A percentile compares a stretch with the other conserved stretches of the same genome.
phyloP scores from a whole-genome alignment of 1,140 invertebrate genomes.

The Anthonomus grandis region DNA sequence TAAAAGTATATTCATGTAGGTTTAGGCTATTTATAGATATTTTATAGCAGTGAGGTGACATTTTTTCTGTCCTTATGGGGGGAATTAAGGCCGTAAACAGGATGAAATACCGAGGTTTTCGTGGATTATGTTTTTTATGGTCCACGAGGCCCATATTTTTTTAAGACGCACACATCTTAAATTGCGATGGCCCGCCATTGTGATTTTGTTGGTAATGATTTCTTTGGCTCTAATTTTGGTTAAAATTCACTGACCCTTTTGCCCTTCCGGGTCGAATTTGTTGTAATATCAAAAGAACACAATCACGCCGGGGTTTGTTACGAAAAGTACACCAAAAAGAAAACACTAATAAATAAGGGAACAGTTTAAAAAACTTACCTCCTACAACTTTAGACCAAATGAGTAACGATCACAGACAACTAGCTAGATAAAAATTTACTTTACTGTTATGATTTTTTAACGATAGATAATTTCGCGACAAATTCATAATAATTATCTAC shows the following conservation, averaged over 20 bases:
- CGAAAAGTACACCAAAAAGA: neutral
- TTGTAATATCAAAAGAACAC: neutral
- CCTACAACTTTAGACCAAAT: slow-evolving; percentile 27
- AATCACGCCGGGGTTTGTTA: neutral
- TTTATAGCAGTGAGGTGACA: slow-evolving; percentile 15
- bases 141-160: slow-evolving; percentile 23
- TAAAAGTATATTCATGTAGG: slow-evolving; percentile 34
- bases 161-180: slow-evolving; percentile 36
- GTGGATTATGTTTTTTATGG: neutral
- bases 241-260: slow-evolving; percentile 18
- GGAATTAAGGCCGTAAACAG: slow-evolving; percentile 9
- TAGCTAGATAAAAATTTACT: slow-evolving; percentile 29
- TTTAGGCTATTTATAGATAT: slow-evolving; percentile 24
- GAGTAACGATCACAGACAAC: slow-evolving; percentile 30
- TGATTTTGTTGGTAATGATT: slow-evolving; percentile 39
- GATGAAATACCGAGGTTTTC: slow-evolving; percentile 3
- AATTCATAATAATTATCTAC: slow-evolving; percentile 28
- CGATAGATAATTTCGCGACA: slow-evolving; percentile 18
- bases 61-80: slow-evolving; percentile 14
- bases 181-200: slow-evolving; percentile 44
- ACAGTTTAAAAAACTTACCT: slow-evolving; percentile 32
- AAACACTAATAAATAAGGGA: slow-evolving; percentile 1
- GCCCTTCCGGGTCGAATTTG: no score
- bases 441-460: slow-evolving; percentile 28
- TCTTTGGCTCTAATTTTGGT: slow-evolving; percentile 35